Evolutionary conservation across 2,113 vertebrate genomes (phyloP), one percentile per base, ranked within the genome.

Genomic region (Bombycilla garrulus): DNA sequence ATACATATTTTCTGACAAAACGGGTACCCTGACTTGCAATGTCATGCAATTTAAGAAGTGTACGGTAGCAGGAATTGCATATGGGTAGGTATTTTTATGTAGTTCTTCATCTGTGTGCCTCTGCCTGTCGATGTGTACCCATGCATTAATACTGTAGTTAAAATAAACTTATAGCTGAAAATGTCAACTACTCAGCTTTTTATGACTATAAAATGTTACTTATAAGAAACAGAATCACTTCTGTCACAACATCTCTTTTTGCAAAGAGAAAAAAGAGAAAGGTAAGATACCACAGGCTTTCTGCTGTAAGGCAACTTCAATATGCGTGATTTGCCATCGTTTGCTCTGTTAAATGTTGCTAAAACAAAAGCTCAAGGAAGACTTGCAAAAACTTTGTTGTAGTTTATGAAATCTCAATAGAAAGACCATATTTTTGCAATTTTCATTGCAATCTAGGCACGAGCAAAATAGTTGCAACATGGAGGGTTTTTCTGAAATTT

Each of bases 31-130:
- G 96, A 99, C 99, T 3, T 99, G 99, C 97, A 99, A 99, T 31
- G 98, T 99, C 69, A 99, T 99, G 99, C 99, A 99, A 83, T 99
- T 99, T 97, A 99, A 99, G 98, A 99, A 99, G 96, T 99, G 99
- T 95, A 99, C 99, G 36, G 97, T 99, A 47, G 99, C 99, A 11
- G 99, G 99, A 74, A 98, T 99, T 95, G 98, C 99, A 79, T 99
- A 99, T 79, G 99, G 99, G 99, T 99, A 97, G 93, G 99, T 98
- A 88, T 77, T 90, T 91, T 74, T 57, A 57, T 45, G 20, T 78
- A 25, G 16, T 89, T 44, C 25, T 65, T 73, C 24, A 54, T 71
- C 74, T 89, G 10, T 81, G 10, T 83, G 14, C 25, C 10, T 91
- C 38, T 74, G 20, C 60, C 38, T 67, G 5, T 71, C 38, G 31